Percentiles rank a stretch among this genome's conserved stretches.
phyloP scores from a whole-genome alignment of 1,140 invertebrate genomes.

The Bathynomus jamesi region DNA sequence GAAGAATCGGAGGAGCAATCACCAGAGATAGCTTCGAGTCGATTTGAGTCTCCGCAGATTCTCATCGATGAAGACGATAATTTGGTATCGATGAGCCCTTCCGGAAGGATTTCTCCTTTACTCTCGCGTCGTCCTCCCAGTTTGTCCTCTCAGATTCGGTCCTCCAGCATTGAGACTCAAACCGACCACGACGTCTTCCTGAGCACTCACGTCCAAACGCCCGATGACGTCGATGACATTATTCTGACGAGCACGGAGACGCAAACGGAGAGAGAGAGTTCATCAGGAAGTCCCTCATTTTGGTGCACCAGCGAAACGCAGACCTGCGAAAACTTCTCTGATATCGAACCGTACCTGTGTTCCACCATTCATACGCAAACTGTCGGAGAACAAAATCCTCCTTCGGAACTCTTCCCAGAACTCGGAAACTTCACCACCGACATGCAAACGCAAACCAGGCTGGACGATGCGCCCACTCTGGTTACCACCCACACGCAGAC shows the following conservation, averaged over 20 bases:
- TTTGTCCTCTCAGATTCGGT: background rate
- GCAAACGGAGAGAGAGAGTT: too few species aligned
- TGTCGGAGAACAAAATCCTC: background rate
- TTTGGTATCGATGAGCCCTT: background rate
- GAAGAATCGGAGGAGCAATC: too few species aligned
- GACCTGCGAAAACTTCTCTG: background rate
- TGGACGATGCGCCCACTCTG: background rate
- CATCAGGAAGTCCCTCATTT: too few species aligned
- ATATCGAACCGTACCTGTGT: background rate
- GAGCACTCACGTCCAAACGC: background rate
- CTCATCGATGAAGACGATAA: background rate
- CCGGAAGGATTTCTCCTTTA: background rate
- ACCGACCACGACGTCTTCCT: background rate
- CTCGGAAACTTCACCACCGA: background rate
- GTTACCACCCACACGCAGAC: background rate
- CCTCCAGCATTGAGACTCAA: background rate
- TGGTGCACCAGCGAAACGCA: background rate
- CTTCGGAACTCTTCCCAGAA: background rate
- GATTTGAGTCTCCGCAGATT: background rate
- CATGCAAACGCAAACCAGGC: background rate
- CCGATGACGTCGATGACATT: background rate
- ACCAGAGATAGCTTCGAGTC: too few species aligned
- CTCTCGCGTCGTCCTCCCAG: background rate
- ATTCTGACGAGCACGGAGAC: background rate
- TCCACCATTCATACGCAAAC: background rate